phyloP scores from a whole-genome alignment of 2,888 invertebrate species.

The Tinea pellionella region DNA sequence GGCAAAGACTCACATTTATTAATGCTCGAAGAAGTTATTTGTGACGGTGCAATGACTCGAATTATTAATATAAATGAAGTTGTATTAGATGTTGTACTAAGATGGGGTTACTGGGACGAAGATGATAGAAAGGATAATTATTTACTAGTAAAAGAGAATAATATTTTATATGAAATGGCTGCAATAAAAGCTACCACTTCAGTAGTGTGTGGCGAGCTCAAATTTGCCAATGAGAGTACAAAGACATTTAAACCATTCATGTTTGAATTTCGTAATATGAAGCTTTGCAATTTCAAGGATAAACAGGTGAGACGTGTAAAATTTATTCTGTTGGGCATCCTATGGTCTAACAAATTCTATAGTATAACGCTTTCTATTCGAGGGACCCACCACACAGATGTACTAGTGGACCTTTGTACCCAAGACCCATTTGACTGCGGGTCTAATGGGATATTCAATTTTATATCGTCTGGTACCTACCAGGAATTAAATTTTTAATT shows the following conservation, averaged over 20 bases:
- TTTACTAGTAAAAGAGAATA: constrained; percentile 73
- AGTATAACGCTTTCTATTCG: no score
- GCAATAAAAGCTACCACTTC: constrained; percentile 69
- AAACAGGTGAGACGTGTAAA: constrained; percentile 70
- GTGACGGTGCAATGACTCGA: constrained; percentile 78
- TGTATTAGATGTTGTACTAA: constrained; percentile 75
- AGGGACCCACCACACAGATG: no score
- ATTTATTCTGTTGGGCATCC: background rate
- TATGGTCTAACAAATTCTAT: no score
- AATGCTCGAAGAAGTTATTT: constrained; percentile 83
- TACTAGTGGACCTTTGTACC: no score
- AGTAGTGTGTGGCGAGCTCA: constrained; percentile 80
- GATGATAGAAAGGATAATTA: constrained; percentile 87
- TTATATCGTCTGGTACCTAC: no score
- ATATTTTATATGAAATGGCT: constrained; percentile 56
- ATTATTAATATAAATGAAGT: constrained; percentile 83
- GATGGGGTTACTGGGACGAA: constrained; percentile 92
- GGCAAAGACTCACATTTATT: constrained; percentile 74
- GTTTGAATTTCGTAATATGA: constrained; percentile 85
- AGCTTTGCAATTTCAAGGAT: constrained; percentile 82
- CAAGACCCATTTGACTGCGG: no score
- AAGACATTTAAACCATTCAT: constrained; percentile 80
- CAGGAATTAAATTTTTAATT: no score
- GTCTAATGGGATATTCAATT: no score
- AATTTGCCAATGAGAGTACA: constrained; percentile 79